These are phyloP conservation scores for Peromyscus aztecus DNA, from an alignment of 2,797 vertebrate genomes.

Conservation along the genomic window DNA sequence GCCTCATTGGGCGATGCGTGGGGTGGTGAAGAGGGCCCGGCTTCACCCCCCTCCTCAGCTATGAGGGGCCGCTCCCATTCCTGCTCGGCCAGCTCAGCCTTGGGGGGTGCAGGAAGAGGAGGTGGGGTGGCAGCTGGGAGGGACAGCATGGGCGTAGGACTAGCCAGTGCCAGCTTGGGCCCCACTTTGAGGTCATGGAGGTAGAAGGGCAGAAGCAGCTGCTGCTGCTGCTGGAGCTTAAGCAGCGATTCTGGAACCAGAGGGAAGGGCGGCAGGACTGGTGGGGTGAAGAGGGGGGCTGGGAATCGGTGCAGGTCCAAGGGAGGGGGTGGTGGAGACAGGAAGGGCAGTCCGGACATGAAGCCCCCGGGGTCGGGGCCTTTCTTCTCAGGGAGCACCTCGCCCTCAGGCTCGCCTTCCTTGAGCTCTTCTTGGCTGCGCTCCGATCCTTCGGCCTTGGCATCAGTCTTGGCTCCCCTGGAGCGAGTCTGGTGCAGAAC, in stretches of 20 bases:
- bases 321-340: constrained; percentile 80
- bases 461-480: constrained; percentile 89
- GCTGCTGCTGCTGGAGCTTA: constrained; percentile 87
- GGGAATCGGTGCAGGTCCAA: constrained; percentile 85
- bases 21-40: constrained; percentile 70
- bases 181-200: constrained; percentile 87
- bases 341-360: constrained; percentile 80
- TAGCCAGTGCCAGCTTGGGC: constrained; percentile 82
- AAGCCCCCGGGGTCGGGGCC: constrained; percentile 73
- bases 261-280: constrained; percentile 86
- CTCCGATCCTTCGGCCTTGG: constrained; percentile 77
- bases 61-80: constrained; percentile 69
- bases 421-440: constrained; percentile 71
- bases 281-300: constrained; percentile 84
- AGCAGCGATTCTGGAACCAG: constrained; percentile 86
- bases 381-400: constrained; percentile 79
- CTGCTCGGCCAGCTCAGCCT: constrained; percentile 68
- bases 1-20: constrained; percentile 77
- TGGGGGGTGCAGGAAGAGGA: constrained; percentile 65
- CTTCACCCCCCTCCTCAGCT: constrained; percentile 73
- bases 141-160: constrained; percentile 81
- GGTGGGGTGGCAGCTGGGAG: constrained; percentile 69
- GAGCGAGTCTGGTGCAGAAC: constrained; percentile 95
- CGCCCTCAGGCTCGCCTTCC: constrained; percentile 80
- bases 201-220: constrained; percentile 87